These are phyloP conservation scores for Heterotilapia buettikoferi DNA, from an alignment of 2,113 vertebrate genomes.

Conservation along the genomic window DNA sequence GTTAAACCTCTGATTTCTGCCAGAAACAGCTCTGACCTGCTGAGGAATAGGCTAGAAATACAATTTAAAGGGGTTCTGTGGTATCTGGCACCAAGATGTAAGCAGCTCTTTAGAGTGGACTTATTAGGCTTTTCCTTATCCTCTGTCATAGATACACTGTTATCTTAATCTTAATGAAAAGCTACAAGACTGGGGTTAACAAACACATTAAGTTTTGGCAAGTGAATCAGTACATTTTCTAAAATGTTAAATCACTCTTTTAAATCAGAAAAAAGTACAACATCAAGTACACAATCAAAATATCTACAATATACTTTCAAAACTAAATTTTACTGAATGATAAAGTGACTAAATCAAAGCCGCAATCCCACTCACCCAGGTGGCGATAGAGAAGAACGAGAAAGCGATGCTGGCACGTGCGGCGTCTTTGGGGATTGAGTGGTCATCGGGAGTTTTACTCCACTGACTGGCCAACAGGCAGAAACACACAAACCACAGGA, in stretches of 20 bases:
- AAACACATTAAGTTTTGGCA: neutral
- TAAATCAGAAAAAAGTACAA: neutral
- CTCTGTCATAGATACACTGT: neutral
- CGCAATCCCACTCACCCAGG: conserved; percentile 78
- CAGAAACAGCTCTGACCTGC: neutral
- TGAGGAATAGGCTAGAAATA: neutral
- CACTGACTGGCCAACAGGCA: conserved; percentile 87
- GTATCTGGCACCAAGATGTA: neutral
- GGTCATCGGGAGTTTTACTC: neutral
- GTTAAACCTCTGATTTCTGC: neutral
- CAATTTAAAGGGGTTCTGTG: neutral
- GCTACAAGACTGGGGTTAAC: neutral
- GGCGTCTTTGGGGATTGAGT: conserved; percentile 57
- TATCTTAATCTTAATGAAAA: neutral
- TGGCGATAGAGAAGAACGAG: conserved; percentile 91
- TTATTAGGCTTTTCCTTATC: neutral
- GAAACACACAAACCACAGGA: conserved; percentile 91
- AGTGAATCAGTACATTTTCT: neutral
- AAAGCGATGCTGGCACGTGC: conserved; percentile 82
- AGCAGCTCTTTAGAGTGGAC: neutral
- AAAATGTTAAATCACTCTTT: neutral
- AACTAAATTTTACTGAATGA: neutral
- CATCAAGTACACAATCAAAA: neutral
- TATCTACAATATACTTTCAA: neutral
- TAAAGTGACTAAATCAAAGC: neutral